These are phyloP conservation scores for Sturnus vulgaris DNA, from an alignment of 2,113 vertebrate species.

Conservation along the genomic window DNA sequence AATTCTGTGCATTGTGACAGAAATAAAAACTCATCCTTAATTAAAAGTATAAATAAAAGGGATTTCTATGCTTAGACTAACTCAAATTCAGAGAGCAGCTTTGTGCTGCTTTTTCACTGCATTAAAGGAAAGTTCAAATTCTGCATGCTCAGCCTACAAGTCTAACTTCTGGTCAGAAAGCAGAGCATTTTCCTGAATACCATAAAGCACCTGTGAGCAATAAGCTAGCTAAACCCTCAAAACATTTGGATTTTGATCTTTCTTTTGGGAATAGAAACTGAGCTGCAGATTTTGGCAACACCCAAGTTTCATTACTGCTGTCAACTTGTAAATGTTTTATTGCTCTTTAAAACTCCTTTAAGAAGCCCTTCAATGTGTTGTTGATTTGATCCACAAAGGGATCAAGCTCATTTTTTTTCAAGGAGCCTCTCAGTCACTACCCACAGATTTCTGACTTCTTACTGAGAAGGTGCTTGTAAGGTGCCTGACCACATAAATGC, in stretches of 20 bases:
- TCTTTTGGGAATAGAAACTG: neutral
- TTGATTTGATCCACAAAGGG: neutral
- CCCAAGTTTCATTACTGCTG: neutral
- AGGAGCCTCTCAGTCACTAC: neutral
- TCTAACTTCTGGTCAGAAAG: neutral
- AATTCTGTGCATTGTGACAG: neutral
- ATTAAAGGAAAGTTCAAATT: neutral
- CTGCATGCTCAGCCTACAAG: neutral
- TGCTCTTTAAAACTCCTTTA: neutral
- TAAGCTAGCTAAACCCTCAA: neutral
- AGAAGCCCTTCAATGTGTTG: neutral
- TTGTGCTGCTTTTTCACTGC: neutral
- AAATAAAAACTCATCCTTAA: constrained; percentile 16
- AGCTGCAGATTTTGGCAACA: neutral
- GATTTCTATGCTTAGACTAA: neutral
- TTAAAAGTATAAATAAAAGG: neutral
- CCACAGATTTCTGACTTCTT: neutral
- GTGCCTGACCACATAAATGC: neutral
- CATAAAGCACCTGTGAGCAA: neutral
- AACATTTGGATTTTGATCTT: neutral
- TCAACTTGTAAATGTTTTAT: neutral
- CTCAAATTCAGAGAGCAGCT: neutral
- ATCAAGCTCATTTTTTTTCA: neutral
- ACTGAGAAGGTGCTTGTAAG: neutral
- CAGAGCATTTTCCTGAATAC: neutral